phyloP scores from a whole-genome alignment of 2,797 vertebrate genomes.

The Argyrosomus regius region DNA sequence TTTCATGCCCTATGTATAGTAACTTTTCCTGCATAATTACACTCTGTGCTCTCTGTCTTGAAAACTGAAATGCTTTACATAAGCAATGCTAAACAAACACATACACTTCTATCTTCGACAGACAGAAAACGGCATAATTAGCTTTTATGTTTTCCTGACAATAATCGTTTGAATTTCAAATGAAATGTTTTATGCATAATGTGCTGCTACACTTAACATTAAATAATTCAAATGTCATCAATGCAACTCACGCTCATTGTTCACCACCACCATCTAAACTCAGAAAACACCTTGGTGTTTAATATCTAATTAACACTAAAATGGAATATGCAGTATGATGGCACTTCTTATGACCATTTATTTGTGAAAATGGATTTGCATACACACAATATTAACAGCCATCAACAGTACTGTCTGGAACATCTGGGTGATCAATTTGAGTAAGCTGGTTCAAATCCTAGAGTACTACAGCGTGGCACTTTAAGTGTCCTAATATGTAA shows the following conservation, averaged over 20 bases:
- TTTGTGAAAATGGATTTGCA: conserved; percentile 6
- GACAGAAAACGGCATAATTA: conserved; percentile 33
- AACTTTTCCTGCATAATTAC: conserved; percentile 30
- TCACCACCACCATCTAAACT: background rate
- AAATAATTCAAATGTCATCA: conserved; percentile 9
- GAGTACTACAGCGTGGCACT: conserved; percentile 14
- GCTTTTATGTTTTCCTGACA: conserved; percentile 25
- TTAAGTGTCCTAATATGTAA: conserved; percentile 34
- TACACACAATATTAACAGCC: conserved; percentile 19
- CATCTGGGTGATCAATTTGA: conserved; percentile 37
- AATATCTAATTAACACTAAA: conserved; percentile 9
- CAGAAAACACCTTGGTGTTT: background rate
- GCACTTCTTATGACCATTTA: conserved; percentile 2
- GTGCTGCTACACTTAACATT: conserved; percentile 6
- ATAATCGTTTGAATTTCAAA: conserved; percentile 49
- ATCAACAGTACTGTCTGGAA: conserved; percentile 10
- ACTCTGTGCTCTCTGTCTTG: background rate
- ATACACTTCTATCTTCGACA: conserved; percentile 17
- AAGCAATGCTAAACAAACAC: conserved; percentile 29
- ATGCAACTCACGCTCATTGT: background rate
- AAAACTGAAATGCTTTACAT: conserved; percentile 16
- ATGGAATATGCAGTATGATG: conserved; percentile 12
- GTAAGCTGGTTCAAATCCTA: conserved; percentile 28
- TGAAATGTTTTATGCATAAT: conserved; percentile 34
- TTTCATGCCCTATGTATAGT: conserved; percentile 14